These are phyloP conservation scores for Hylaea fasciaria DNA, from an alignment of 2,888 invertebrate genomes.

Conservation along the genomic window DNA sequence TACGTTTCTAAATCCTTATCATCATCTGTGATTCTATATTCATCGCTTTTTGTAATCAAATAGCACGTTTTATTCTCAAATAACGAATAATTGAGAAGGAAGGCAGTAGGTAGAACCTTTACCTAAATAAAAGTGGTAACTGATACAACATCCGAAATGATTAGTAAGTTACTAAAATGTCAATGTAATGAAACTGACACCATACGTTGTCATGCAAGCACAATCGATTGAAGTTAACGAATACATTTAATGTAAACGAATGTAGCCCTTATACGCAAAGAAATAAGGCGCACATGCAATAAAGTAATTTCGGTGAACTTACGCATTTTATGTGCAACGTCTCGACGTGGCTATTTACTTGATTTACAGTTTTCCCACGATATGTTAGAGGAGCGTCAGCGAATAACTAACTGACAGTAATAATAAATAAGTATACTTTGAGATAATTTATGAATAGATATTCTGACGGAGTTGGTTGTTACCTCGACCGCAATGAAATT, in stretches of 20 bases:
- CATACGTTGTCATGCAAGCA: constrained; percentile 46
- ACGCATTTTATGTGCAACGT: constrained; percentile 32
- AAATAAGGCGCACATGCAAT: constrained; percentile 22
- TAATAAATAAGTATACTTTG: no score
- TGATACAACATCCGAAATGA: neutral
- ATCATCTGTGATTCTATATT: no score
- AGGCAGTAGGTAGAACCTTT: no score
- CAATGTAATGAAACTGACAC: constrained; percentile 33
- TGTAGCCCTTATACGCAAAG: constrained; percentile 10
- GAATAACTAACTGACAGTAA: constrained; percentile 34
- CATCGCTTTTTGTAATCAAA: no score
- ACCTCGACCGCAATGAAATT: no score
- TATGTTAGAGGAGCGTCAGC: constrained; percentile 46
- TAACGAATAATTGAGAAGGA: no score
- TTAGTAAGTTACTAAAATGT: constrained; percentile 3
- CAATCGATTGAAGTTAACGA: constrained; percentile 4
- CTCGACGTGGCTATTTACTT: constrained; percentile 48
- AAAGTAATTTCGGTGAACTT: constrained; percentile 11
- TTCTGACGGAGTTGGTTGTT: no score
- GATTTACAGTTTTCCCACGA: constrained; percentile 63
- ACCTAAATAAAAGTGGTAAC: neutral
- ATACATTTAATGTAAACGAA: neutral
- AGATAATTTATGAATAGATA: no score
- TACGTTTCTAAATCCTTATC: no score
- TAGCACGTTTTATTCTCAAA: no score